Base-by-base conservation (phyloP, 2,888 invertebrate genomes). In the Drosophila demipolita region DNA sequence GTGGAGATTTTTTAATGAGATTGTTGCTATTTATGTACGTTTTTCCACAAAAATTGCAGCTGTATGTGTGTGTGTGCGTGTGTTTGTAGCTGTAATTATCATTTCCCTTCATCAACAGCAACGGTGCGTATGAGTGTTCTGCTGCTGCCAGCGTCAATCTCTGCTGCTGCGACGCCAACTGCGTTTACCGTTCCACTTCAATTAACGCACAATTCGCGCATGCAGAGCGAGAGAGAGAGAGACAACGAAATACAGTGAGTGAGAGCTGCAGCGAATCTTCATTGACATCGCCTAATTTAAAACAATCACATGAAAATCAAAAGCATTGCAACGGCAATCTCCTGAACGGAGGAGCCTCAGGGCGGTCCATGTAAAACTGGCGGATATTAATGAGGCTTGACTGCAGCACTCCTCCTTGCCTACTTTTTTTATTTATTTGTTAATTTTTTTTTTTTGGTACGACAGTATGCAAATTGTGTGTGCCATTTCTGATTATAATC, bases 1-100 rank as follows among this genome's bases (percentile, higher is more conserved):
- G 64, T 48, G 71, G 53, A 74, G 90, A 88, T 85, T 88, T 67
- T 85, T 90, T 88, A 91, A 91, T 91, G 91, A 90, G 90, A 83
- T 91, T 91, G 82, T 69, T 79, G 82, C 90, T 91, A 91, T 91
- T 92, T 92, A 90, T 82, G 90, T 80, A 87, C 87, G 80, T 71
- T 87, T 83, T 91, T 92, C 91, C 91, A 85, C 88, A 87, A 88
- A 92, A 87, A 75, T 66, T 58, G 26, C 35, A 38, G n/a, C 33
- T 26, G 49, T 52, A 29, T 58, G 58, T 57, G 35, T 64, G 42
- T 36, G 62, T 48, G 58, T 52, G 48, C 55, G 54, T 58, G 50
- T 59, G 59, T 55, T 52, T 59, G 58, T 67, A 59, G 23, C 50
- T 63, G 82, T 85, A 87, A 90, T 92, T 90, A 90, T 90, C 87